Percentiles rank a stretch among this genome's conserved stretches.
Conservation (phyloP, 1,140 invertebrate genomes). For the Araneus ventricosus region DNA sequence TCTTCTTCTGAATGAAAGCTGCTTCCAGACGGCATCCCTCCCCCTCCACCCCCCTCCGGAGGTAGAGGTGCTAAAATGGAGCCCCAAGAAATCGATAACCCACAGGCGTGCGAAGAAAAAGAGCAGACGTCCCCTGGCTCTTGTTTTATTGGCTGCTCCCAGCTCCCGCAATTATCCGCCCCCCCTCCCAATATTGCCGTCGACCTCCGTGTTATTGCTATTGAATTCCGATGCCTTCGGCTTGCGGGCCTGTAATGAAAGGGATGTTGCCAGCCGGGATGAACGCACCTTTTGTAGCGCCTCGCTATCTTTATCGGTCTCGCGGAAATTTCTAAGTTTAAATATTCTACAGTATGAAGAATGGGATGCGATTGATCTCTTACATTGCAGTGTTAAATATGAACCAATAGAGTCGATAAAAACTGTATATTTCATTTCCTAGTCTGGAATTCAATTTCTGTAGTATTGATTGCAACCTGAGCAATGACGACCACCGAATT, state of each 20-base stretch:
- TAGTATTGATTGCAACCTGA: too few relatives aligned
- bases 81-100: constrained; percentile 14
- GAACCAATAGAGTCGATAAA: too few relatives aligned
- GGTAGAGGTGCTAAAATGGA: constrained; percentile 24
- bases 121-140: not conserved
- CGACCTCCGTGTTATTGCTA: not conserved
- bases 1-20: not conserved
- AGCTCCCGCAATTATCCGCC: not conserved
- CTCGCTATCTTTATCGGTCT: too few relatives aligned
- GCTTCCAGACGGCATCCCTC: not conserved
- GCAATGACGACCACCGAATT: too few relatives aligned
- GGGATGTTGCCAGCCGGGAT: not conserved
- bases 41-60: not conserved
- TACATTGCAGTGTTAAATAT: too few relatives aligned
- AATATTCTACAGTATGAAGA: not conserved
- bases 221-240: not conserved
- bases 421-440: too few relatives aligned
- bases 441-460: too few relatives aligned
- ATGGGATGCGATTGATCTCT: not conserved
- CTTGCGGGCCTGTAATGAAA: not conserved
- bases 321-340: too few relatives aligned
- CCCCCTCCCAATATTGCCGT: not conserved
- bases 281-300: not conserved
- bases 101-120: constrained; percentile 11
- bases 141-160: constrained; percentile 14